Evolutionary conservation across 2,113 vertebrate genomes (phyloP), one percentile per base, ranked within the genome.

Genomic region (Trichechus manatus): DNA sequence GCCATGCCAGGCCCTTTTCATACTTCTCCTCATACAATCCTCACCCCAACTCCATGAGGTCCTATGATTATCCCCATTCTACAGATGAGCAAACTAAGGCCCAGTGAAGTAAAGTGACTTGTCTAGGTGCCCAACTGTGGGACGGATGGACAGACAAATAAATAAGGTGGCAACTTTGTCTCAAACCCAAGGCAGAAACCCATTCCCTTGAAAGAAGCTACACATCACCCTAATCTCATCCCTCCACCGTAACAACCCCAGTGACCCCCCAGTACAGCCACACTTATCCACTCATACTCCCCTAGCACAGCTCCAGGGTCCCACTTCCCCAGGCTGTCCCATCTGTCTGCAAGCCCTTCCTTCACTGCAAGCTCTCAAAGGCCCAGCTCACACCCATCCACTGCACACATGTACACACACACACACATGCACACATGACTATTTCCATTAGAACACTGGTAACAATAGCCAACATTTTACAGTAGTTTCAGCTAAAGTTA

Each of bases 141-240:
- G 5, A 36, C 9, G 11, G 13, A 36, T 13, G 53, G 53, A 80
- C 9, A 9, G 29, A 93, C 22, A 9, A 13, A 56, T 15, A 87
- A 70, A 66, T 47, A 63, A 81, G n/a, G 6, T 75, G 42, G 8
- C 33, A 90, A 92, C 23, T 27, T 5, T 44, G 29, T 81, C 63
- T 90, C 53, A 81, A 83, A 90, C 9, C 9, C 22, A 82, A 94
- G 39, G n/a, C 79, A 96, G 50, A 92, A 89, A 20, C 3, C 42
- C 33, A 47, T 89, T 66, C 87, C 61, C 25, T 72, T 64, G 36
- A 80, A 85, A 82, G 33, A 89, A 29, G 33, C 1, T 68, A 15
- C n/a, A 68, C 13, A 68, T 83, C 6, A 33, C 36, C n/a, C 70
- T 83, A 53, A 75, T 88, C 23, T 39, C 8, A 6, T 61, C 22